Evolutionary conservation across 2,888 invertebrate genomes (phyloP).

Genomic region (Ormyrus thymus): DNA sequence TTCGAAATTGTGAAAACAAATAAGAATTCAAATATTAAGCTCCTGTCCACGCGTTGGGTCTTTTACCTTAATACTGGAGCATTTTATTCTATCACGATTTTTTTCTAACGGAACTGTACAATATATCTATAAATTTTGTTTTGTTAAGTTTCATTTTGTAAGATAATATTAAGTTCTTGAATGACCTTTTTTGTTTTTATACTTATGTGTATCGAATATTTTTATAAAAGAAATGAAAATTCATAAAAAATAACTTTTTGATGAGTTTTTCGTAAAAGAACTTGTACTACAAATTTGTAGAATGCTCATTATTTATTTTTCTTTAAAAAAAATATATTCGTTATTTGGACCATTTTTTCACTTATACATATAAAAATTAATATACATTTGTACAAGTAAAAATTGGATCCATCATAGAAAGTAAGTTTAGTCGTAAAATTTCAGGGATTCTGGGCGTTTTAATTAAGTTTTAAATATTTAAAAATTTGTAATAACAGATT

Average conservation of each 20-base stretch:
- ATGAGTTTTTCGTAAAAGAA: constrained; percentile 18
- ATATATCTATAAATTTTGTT: constrained; percentile 38
- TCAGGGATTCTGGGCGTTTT: no score
- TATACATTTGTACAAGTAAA: no score
- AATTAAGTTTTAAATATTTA: no score
- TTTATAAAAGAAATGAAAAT: constrained; percentile 46
- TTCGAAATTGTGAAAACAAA: no score
- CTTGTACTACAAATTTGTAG: constrained; percentile 4
- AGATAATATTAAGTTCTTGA: constrained; percentile 32
- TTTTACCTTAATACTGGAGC: neutral
- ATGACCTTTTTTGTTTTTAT: constrained; percentile 45
- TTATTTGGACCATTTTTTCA: neutral
- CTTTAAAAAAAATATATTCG: constrained; percentile 2
- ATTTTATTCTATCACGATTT: constrained; percentile 28
- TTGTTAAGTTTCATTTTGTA: constrained; percentile 55
- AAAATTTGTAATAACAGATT: no score
- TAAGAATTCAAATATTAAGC: no score
- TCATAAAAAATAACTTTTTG: constrained; percentile 32
- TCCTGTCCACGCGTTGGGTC: no score
- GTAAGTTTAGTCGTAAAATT: no score
- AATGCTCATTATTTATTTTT: constrained; percentile 31
- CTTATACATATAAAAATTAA: neutral
- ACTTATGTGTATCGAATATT: constrained; percentile 41
- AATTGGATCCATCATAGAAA: neutral
- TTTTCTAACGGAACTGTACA: constrained; percentile 24